Conservation (phyloP, 2,113 vertebrate species). For the Eulemur macaco region DNA sequence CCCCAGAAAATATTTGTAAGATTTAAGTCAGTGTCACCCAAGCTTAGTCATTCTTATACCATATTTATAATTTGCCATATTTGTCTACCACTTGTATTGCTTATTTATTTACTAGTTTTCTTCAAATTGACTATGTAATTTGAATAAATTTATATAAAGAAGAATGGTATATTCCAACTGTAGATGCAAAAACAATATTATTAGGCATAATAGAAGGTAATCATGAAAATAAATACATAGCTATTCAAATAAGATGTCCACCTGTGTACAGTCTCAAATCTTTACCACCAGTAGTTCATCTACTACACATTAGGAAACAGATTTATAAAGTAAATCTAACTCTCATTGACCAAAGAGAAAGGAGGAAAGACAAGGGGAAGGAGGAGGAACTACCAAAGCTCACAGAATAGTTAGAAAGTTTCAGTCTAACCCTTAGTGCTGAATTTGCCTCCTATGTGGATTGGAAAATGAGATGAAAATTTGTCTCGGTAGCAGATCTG, state of each 20-base stretch:
- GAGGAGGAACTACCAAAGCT: not conserved
- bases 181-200: not conserved
- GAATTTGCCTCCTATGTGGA: not conserved
- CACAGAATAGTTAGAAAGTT: not conserved
- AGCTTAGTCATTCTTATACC: not conserved
- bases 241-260: not conserved
- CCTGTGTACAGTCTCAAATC: not conserved
- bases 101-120: not conserved
- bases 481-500: not conserved
- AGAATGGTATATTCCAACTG: not conserved
- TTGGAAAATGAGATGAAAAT: not conserved
- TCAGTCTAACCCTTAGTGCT: not conserved
- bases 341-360: not conserved
- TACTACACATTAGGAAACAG: not conserved
- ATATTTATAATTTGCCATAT: not conserved
- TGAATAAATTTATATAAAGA: not conserved
- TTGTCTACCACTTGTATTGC: not conserved
- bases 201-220: not conserved
- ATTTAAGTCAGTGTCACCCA: not conserved
- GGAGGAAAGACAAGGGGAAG: not conserved
- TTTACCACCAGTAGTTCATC: not conserved
- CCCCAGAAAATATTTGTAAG: conserved; percentile 7
- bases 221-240: not conserved
- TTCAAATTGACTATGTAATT: not conserved
- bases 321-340: not conserved